These are phyloP conservation scores for Callaeas wilsoni DNA, from an alignment of 2,113 vertebrate genomes.

Conservation along the genomic window DNA sequence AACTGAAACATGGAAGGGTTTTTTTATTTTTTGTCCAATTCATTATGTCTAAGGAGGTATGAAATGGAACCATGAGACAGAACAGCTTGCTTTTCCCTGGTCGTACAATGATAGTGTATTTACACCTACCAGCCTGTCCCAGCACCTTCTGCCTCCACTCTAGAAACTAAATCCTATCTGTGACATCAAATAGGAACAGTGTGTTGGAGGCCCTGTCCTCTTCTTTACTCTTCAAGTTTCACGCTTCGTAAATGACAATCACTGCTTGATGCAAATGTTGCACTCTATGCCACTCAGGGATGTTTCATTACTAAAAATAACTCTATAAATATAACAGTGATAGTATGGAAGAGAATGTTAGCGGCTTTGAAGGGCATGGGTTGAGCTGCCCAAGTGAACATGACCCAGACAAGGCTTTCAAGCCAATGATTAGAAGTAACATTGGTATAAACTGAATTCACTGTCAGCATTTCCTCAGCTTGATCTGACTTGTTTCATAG, in stretches of 20 bases:
- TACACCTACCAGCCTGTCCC: not conserved
- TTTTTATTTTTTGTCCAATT: not conserved
- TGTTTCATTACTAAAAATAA: conserved; percentile 71
- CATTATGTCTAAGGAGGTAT: not conserved
- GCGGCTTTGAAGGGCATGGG: conserved; percentile 50
- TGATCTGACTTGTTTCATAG: not conserved
- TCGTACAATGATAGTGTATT: not conserved
- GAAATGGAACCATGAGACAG: conserved; percentile 5
- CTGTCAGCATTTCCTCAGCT: conserved; percentile 62
- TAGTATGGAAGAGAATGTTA: conserved; percentile 70
- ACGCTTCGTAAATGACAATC: conserved; percentile 82
- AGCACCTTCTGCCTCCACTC: conserved; percentile 20
- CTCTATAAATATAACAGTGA: conserved; percentile 54
- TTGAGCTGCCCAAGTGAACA: conserved; percentile 39
- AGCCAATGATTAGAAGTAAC: conserved; percentile 56
- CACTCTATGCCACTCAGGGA: conserved; percentile 87
- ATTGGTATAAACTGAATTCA: conserved; percentile 71
- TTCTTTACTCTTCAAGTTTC: conserved; percentile 41
- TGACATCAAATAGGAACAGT: not conserved
- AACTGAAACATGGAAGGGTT: not conserved
- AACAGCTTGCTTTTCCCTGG: conserved; percentile 5
- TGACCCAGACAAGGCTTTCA: conserved; percentile 93
- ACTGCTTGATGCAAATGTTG: conserved; percentile 77
- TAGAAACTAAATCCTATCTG: not conserved
- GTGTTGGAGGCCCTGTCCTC: not conserved